These are phyloP conservation scores for Stichopus chloronotus DNA, from an alignment of 35 echinoderm and acorn worm species.

Conservation along the genomic window DNA sequence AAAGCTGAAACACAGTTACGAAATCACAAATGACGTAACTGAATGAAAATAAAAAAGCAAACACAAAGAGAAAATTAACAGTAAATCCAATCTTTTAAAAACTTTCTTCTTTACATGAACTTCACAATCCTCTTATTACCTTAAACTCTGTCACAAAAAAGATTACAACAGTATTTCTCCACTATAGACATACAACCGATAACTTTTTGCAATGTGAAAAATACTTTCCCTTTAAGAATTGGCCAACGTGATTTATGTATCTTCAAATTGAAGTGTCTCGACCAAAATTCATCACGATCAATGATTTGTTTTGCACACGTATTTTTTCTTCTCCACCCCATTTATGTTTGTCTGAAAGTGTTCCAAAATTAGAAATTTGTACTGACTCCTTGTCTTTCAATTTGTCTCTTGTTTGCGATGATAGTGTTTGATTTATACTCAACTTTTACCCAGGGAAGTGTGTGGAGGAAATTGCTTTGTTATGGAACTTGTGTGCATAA, in stretches of 20 bases:
- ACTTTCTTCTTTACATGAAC: no score
- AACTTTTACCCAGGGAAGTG: neutral
- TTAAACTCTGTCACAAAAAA: no score
- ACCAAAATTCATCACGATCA: neutral
- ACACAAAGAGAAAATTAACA: no score
- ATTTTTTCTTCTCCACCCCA: neutral
- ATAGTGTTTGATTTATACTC: neutral
- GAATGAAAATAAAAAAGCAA: no score
- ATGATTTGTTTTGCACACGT: neutral
- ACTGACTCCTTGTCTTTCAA: neutral
- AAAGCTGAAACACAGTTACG: no score
- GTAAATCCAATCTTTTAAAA: no score
- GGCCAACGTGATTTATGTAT: neutral
- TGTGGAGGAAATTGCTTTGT: no score
- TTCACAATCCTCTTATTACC: no score
- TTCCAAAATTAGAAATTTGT: neutral
- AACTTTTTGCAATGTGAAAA: neutral
- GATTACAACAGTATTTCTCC: no score
- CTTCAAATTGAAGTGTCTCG: slow-evolving; percentile 6
- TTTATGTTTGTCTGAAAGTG: neutral
- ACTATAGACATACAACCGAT: no score
- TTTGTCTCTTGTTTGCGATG: neutral
- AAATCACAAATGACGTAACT: no score
- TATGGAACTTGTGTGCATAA: no score
- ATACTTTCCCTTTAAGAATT: neutral